Evolutionary conservation across 2,888 invertebrate genomes (phyloP), one percentile per base, ranked within the genome.

Genomic region (Zhengitettix transpicula): DNA sequence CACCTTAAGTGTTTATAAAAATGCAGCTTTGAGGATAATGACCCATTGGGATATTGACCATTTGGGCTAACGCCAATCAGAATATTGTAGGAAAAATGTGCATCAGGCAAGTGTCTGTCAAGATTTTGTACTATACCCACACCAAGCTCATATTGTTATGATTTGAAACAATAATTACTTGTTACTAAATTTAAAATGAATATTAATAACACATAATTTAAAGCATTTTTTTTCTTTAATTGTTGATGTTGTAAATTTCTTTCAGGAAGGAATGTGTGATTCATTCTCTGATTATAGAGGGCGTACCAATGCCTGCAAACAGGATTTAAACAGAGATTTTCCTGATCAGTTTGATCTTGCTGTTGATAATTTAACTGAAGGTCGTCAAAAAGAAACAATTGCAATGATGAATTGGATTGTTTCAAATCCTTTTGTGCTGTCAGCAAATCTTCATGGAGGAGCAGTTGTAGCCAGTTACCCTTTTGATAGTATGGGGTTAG

Each of bases 381-480:
- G 61, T n/a, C 60, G 88, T 52, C 88, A 96, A 71, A 89, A 90
- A 1, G 96, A 97, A 78, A 95, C 95, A 0, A 71, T 81, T 14
- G 90, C 92, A 7, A 77, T 95, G 67, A 94, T 95, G 80, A 81
- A 83, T 52, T 97, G 95, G 95, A 87, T 96, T 54, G 76, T 84
- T 59, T 80, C 81, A 12, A 83, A 87, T 67, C 92, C 91, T 59
- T 97, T 96, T 71, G 94, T 95, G 42, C 77, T 96, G 56, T 96
- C 95, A 0, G 95, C 89, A 1, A 97, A 96, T 73, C 78, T 96
- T 56, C 96, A 96, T 71, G 96, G 94, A n/a, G 96, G 96, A 3
- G 93, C 97, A 44, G 79, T 99, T 1, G 98, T 99, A 1, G 97
- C 96, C 58, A 98, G 97, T 72, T 99, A 97, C 75, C 99, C 99